These are phyloP conservation scores for Eptesicus fuscus DNA, from an alignment of 2,113 vertebrate species.

Conservation along the genomic window DNA sequence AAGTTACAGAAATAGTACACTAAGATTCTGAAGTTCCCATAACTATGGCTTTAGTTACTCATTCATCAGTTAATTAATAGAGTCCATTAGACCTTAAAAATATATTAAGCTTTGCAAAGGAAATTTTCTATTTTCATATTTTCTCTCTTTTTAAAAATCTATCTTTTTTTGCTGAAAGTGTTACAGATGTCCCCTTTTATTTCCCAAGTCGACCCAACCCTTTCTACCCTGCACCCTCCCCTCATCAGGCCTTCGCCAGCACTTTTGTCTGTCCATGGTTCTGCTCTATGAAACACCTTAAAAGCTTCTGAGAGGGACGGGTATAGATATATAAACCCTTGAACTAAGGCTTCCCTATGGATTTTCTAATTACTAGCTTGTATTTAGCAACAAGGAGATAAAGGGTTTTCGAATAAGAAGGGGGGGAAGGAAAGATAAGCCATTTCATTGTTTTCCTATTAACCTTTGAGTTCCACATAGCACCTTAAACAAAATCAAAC, in stretches of 20 bases:
- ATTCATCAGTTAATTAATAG: not conserved
- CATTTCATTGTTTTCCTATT: not conserved
- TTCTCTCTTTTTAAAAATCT: not conserved
- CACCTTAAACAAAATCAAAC: not conserved
- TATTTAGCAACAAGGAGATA: not conserved
- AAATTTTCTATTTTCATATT: not conserved
- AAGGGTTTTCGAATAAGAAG: not conserved
- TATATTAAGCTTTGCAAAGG: not conserved
- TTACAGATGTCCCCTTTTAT: too few species aligned
- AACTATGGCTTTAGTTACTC: not conserved
- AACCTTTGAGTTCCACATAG: not conserved
- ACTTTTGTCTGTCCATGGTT: too few species aligned
- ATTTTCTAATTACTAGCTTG: constrained; percentile 6
- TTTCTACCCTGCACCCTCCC: too few species aligned
- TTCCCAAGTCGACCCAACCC: too few species aligned
- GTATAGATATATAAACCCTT: not conserved
- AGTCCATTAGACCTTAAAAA: not conserved
- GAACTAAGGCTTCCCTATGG: not conserved
- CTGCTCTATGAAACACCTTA: not conserved
- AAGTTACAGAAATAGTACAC: not conserved
- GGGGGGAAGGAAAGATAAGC: not conserved
- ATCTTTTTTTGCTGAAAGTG: too few species aligned
- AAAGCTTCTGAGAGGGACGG: not conserved
- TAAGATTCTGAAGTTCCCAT: not conserved
- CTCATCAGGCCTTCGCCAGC: too few species aligned